These are phyloP conservation scores for Muscicapa adusta DNA, from an alignment of 2,113 vertebrate species.

Conservation along the genomic window DNA sequence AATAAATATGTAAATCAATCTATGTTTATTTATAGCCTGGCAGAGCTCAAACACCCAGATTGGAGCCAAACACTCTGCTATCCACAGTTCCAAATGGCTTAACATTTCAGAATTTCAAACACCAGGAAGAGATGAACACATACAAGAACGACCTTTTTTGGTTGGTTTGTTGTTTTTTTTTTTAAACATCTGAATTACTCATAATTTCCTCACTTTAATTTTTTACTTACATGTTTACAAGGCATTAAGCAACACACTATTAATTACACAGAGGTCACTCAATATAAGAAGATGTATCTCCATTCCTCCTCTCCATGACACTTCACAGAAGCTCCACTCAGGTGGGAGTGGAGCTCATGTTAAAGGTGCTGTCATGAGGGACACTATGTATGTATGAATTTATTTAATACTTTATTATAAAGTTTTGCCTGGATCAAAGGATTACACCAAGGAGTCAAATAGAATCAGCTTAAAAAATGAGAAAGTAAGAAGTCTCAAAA, in stretches of 20 bases:
- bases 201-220: not conserved
- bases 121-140: not conserved
- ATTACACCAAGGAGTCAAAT: not conserved
- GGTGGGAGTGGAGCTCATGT: not conserved
- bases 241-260: not conserved
- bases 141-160: not conserved
- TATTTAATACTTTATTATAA: not conserved
- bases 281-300: not conserved
- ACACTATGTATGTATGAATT: not conserved
- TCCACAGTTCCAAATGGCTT: slow-evolving; percentile 35
- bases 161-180: not conserved
- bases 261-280: not conserved
- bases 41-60: slow-evolving; percentile 27
- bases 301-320: not conserved
- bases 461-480: not conserved
- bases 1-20: slow-evolving; percentile 68
- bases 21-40: slow-evolving; percentile 65
- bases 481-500: not conserved
- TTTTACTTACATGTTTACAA: not conserved
- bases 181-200: not conserved
- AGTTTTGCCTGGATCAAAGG: not conserved
- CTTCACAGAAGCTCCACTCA: not conserved
- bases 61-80: slow-evolving; percentile 22
- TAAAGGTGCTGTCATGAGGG: not conserved
- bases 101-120: slow-evolving; percentile 30